These are phyloP conservation scores for Brachyptera putata DNA, from an alignment of 2,888 invertebrate species.

Conservation along the genomic window DNA sequence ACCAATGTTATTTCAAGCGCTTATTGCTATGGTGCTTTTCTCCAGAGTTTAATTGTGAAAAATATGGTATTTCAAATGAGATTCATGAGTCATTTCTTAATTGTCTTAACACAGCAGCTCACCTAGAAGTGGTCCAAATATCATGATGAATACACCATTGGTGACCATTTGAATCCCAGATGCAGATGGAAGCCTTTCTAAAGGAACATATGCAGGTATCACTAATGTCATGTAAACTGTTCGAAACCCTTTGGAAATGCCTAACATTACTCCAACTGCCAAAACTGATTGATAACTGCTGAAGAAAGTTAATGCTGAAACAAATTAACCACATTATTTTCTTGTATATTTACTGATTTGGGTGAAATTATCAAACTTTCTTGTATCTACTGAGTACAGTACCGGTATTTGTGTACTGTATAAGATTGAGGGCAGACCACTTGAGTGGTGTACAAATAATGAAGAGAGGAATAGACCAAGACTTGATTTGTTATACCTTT, in stretches of 20 bases:
- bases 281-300: slow-evolving; percentile 53
- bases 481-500: no score
- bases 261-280: slow-evolving; percentile 55
- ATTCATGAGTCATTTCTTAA: not conserved
- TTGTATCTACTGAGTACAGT: no score
- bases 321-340: slow-evolving; percentile 41
- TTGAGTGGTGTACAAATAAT: no score
- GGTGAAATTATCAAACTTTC: no score
- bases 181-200: slow-evolving; percentile 62
- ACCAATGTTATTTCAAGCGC: no score
- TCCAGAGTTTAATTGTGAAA: no score
- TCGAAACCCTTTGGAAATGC: slow-evolving; percentile 63
- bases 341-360: no score
- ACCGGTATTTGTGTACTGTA: no score
- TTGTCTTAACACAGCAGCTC: slow-evolving; percentile 28
- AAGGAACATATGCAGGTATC: slow-evolving; percentile 63
- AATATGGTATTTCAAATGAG: no score
- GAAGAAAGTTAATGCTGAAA: slow-evolving; percentile 34
- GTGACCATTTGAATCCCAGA: slow-evolving; percentile 66
- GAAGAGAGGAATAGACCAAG: no score
- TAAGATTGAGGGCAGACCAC: no score
- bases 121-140: slow-evolving; percentile 34
- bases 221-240: slow-evolving; percentile 66
- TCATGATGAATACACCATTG: slow-evolving; percentile 50
- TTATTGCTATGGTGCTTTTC: no score